Percentiles rank a stretch among this genome's conserved stretches.
These are phyloP conservation scores for Phaethornis superciliosus DNA, from an alignment of 2,113 vertebrate genomes.

Conservation along the genomic window DNA sequence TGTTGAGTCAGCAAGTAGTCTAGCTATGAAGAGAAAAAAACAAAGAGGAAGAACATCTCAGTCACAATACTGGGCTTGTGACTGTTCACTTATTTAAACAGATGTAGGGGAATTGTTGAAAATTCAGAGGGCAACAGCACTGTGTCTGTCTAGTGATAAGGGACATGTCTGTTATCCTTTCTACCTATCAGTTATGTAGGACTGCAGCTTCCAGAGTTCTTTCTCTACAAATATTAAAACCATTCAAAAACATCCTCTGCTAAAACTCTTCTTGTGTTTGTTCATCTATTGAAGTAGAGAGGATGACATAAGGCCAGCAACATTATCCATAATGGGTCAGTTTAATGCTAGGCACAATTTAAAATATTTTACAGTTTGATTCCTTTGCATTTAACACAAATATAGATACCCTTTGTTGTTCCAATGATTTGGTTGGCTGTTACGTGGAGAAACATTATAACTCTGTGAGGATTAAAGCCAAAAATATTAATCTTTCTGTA, in stretches of 20 bases:
- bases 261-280: neutral
- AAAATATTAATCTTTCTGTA: neutral
- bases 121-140: neutral
- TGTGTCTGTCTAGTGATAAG: neutral
- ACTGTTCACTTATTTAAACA: neutral
- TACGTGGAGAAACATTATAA: neutral
- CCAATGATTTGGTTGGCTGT: neutral
- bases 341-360: slow-evolving; percentile 8
- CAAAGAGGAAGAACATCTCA: neutral
- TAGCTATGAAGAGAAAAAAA: neutral
- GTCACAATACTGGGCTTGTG: neutral
- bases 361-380: slow-evolving; percentile 30
- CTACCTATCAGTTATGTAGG: neutral
- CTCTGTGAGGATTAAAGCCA: neutral
- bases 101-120: neutral
- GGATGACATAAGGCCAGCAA: neutral
- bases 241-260: neutral
- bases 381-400: neutral
- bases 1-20: neutral
- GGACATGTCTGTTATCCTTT: neutral
- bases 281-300: slow-evolving; percentile 2
- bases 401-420: neutral
- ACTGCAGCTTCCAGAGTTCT: neutral
- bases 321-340: slow-evolving; percentile 8
- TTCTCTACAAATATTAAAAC: slow-evolving; percentile 1